These are phyloP conservation scores for Chirona hameri DNA, from an alignment of 2,888 invertebrate species.

Conservation along the genomic window DNA sequence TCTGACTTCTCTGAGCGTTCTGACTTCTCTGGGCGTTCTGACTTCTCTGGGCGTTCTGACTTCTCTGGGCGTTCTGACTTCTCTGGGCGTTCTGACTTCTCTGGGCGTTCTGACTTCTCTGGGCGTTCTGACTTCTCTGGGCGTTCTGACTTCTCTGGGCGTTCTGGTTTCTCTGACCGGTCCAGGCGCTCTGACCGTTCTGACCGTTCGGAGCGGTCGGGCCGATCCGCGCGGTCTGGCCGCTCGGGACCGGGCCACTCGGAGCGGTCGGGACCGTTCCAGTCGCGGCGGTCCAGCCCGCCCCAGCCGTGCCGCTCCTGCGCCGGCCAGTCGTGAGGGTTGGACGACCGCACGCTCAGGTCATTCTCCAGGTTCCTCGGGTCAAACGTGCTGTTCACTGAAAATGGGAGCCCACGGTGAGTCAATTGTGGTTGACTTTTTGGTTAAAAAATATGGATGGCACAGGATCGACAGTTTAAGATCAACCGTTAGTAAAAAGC, in stretches of 20 bases:
- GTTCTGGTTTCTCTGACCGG: too few relatives aligned
- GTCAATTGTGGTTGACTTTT: background rate
- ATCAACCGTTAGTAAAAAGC: too few relatives aligned
- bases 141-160: background rate
- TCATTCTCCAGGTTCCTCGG: conserved; percentile 28
- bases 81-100: background rate
- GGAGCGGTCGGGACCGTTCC: background rate
- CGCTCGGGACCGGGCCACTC: background rate
- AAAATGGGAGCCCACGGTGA: background rate
- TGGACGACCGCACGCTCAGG: background rate
- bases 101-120: background rate
- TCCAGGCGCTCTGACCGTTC: too few relatives aligned
- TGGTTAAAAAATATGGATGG: too few relatives aligned
- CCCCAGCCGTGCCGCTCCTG: background rate
- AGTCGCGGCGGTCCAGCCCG: background rate
- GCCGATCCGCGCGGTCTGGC: background rate
- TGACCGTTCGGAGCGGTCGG: background rate
- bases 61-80: background rate
- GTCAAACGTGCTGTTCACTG: conserved; percentile 4
- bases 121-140: background rate
- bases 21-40: background rate
- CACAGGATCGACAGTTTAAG: too few relatives aligned
- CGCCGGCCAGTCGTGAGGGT: background rate
- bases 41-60: background rate
- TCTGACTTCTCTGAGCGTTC: background rate